Base-by-base conservation (phyloP, 2,797 vertebrate species). In the Lepilemur septentrionalis region DNA sequence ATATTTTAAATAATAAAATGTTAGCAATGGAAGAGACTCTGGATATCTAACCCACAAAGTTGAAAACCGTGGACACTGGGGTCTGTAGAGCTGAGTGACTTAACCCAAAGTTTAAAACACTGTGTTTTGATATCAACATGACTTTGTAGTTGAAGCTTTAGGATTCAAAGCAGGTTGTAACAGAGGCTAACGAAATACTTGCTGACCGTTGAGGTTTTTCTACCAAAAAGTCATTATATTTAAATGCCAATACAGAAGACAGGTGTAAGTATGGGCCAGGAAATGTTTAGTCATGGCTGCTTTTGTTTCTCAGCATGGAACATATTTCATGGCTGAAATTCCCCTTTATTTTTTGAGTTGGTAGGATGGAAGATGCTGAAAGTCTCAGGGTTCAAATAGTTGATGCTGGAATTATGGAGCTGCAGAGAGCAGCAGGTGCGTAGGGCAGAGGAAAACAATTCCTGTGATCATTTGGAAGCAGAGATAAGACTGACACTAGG, bases 81-180 rank as follows among this genome's bases (percentile, higher is more conserved):
- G 83, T 55, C 59, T 89, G 23, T 4, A 32, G 70, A 92, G 22
- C 30, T 55, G 13, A 83, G 59, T 9, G 38, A 15, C 41, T 61
- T 86, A 46, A 41, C 23, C 11, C 14, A 2, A 75, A 91, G 84
- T 85, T 90, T 78, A 90, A 94, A 90, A 83, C 67, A 7, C 35
- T 43, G 15, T 69, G 38, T 92, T 94, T 81, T 70, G 67, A 75
- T 75, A 65, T 15, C 52, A 87, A 61, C 14, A 41, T n/a, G 72
- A 81, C 84, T 93, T 78, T 59, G 52, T 78, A 93, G 70, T 69
- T 69, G 50, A 80, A 86, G 76, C 38, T 93, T 81, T 89, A 23
- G 50, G 83, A 94, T 87, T 94, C 91, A 93, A 94, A 93, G 94
- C 48, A 72, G 79, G 75, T 84, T 87, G 30, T 70, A 73, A 43